Base-by-base conservation (phyloP, 2,797 vertebrate species). In the Luscinia luscinia region DNA sequence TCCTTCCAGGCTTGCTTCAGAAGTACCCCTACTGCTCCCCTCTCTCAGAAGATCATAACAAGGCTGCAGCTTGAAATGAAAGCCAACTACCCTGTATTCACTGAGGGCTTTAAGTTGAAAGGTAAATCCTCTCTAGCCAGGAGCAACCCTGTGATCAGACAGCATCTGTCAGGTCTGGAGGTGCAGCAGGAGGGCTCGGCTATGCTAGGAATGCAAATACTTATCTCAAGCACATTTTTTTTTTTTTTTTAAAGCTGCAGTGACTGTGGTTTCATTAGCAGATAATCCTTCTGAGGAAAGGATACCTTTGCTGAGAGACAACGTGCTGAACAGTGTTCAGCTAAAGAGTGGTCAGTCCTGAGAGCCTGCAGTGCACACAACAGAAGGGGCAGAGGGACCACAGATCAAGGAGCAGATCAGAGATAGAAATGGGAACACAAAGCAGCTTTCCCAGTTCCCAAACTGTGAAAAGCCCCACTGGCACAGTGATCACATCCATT, bases 161-260 rank as follows among this genome's bases (percentile, higher is more conserved):
- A 59, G 92, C 94, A 97, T 76, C 89, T 95, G 95, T 73, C 91
- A 80, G 79, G 52, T 90, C 94, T 93, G 46, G 79, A 84, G 92
- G 34, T 84, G 17, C 76, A 76, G 89, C 74, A 81, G 94, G 92
- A 74, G n/a, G 68, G 87, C 79, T 5, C 2, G 0, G 82, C 84
- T 78, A 54, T 8, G 58, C 9, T 20, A 79, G 76, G 62, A 92
- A 87, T 36, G 55, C 58, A 48, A 54, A 43, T 1, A 11, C 87
- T 84, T 68, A 73, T 70, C 87, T 26, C 55, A 49, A 2, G 9
- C 24, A 48, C 17, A 11, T 40, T 78, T 76, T 64, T 76, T 75
- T 73, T 38, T 70, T 64, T 68, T 70, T 63, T 57, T 90, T 81
- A 30, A 95, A 94, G 83, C n/a, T 76, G 48, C 15, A 84, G 69